These are phyloP conservation scores for Dastarcus helophoroides DNA, from an alignment of 2,888 invertebrate species.

Conservation along the genomic window DNA sequence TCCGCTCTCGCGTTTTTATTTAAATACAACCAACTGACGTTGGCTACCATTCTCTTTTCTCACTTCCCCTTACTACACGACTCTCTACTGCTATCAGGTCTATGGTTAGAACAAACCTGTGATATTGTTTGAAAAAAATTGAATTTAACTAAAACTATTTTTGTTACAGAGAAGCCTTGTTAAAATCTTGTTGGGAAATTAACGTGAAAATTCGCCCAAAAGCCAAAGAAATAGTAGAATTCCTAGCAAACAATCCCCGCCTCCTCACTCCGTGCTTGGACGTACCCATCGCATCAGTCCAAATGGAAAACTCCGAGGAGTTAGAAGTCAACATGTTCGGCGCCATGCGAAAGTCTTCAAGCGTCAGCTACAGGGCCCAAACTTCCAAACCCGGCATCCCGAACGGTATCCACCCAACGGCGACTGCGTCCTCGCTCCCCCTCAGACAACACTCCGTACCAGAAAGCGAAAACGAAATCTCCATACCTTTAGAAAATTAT, in stretches of 20 bases:
- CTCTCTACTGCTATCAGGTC: too few species aligned
- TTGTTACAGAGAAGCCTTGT: constrained; percentile 53
- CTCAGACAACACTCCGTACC: constrained; percentile 15
- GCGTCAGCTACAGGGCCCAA: constrained; percentile 19
- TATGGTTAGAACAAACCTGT: too few species aligned
- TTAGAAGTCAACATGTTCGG: constrained; percentile 41
- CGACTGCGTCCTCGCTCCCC: constrained; percentile 8
- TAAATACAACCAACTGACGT: too few species aligned
- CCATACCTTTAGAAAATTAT: constrained; percentile 29
- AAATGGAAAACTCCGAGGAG: constrained; percentile 55
- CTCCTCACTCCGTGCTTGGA: constrained; percentile 71
- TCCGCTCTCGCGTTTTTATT: too few species aligned
- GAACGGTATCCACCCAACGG: constrained; percentile 12
- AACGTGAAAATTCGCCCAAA: constrained; percentile 60
- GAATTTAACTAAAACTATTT: constrained; percentile 7
- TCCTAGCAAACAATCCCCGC: constrained; percentile 64
- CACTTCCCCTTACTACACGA: too few species aligned
- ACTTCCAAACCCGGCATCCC: constrained; percentile 24
- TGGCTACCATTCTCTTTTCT: too few species aligned
- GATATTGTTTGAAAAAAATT: too few species aligned
- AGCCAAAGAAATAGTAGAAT: constrained; percentile 70
- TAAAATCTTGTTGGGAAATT: constrained; percentile 70
- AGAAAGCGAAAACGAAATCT: constrained; percentile 20
- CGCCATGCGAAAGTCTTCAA: constrained; percentile 36
- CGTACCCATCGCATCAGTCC: constrained; percentile 60